Percentiles rank a stretch among this genome's conserved stretches.
Conservation (phyloP, 2,888 invertebrate genomes). For the Tyria jacobaeae region DNA sequence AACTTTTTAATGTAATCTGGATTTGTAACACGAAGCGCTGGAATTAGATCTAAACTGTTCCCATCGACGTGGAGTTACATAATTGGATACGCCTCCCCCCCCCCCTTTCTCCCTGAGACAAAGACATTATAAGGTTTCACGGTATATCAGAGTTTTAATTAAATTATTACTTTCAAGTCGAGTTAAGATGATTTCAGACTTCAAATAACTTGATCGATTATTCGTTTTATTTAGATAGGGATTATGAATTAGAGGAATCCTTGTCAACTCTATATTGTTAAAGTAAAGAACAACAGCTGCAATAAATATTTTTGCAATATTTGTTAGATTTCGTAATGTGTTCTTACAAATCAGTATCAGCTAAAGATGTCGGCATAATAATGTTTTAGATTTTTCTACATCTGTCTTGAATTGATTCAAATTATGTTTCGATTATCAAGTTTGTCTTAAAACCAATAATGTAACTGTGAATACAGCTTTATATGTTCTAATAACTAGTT, state of each 20-base stretch:
- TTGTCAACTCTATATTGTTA: not conserved
- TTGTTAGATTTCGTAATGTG: not conserved
- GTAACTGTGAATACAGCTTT: too few species aligned
- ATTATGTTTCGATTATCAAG: not conserved
- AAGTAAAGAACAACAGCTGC: not conserved
- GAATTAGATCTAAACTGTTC: constrained; percentile 17
- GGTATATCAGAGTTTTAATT: constrained; percentile 25
- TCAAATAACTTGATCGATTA: not conserved
- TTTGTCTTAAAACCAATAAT: not conserved
- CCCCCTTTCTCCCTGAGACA: constrained; percentile 3
- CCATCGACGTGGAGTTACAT: constrained; percentile 14
- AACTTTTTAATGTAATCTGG: constrained; percentile 12
- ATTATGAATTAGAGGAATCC: not conserved
- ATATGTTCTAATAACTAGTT: too few species aligned
- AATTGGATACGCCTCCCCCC: constrained; percentile 15
- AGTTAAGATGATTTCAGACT: constrained; percentile 11
- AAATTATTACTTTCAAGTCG: constrained; percentile 29
- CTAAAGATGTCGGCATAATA: too few species aligned
- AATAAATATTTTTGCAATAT: not conserved
- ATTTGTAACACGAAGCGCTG: constrained; percentile 13
- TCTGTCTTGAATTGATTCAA: too few species aligned
- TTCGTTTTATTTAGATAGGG: not conserved
- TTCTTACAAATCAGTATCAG: too few species aligned
- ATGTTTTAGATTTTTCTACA: too few species aligned
- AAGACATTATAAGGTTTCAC: constrained; percentile 15